Evolutionary conservation across 2,113 vertebrate genomes (phyloP).

Genomic region (Nothobranchius furzeri): DNA sequence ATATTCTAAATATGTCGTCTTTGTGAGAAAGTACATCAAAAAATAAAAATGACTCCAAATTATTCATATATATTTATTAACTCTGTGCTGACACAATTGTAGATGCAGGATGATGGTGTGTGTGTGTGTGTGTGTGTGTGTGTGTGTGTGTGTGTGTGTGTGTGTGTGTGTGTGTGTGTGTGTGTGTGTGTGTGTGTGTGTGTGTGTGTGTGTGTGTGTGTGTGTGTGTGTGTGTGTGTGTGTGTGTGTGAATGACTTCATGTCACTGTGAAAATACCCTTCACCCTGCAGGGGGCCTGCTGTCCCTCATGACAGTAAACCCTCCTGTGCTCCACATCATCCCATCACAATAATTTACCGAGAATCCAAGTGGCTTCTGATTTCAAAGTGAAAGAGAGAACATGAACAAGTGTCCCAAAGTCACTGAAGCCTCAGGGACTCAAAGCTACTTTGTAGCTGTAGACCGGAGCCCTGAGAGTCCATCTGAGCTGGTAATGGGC

Average conservation of each 20-base stretch:
- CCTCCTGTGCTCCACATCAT: conserved; percentile 25
- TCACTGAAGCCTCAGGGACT: conserved; percentile 51
- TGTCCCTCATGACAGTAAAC: conserved; percentile 44
- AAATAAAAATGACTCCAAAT: too few species aligned
- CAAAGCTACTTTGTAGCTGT: conserved; percentile 24
- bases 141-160: too few species aligned
- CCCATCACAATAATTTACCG: conserved; percentile 28
- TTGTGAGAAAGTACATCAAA: too few species aligned
- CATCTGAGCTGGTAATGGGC: conserved; percentile 21
- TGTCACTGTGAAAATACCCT: background rate
- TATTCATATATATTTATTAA: too few species aligned
- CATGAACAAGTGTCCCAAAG: conserved; percentile 60
- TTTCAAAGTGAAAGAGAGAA: conserved; percentile 54
- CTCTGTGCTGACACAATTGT: too few species aligned
- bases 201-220: too few species aligned
- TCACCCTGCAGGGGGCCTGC: conserved; percentile 11
- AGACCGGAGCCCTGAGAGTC: conserved; percentile 48
- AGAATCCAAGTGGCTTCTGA: conserved; percentile 15
- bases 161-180: too few species aligned
- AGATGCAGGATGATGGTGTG: too few species aligned
- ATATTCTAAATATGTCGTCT: too few species aligned
- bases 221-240: too few species aligned
- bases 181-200: too few species aligned
- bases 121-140: too few species aligned
- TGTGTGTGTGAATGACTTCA: conserved; percentile 2